Evolutionary conservation across 1,140 invertebrate genomes (phyloP).

Genomic region (Eupristina koningsbergeri): DNA sequence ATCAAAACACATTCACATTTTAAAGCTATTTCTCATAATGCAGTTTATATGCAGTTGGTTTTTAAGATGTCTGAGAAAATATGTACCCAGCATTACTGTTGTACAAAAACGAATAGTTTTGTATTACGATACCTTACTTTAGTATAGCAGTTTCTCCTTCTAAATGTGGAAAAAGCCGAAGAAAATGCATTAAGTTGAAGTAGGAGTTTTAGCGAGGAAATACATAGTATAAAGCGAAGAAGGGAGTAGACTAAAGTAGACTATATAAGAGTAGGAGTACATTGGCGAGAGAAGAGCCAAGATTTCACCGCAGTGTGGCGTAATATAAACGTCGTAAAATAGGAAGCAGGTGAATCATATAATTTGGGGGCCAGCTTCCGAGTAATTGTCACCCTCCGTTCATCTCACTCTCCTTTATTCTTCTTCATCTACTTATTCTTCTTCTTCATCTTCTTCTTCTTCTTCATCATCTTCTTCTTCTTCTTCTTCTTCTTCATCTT

Average conservation of each 20-base stretch:
- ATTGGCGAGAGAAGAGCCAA: constrained; percentile 60
- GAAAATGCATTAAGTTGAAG: constrained; percentile 50
- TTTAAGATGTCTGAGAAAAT: neutral
- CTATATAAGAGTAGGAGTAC: constrained; percentile 46
- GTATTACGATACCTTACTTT: constrained; percentile 20
- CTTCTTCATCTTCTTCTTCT: constrained; percentile 43
- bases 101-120: constrained; percentile 12
- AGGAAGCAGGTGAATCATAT: constrained; percentile 74
- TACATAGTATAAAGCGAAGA: constrained; percentile 36
- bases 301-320: constrained; percentile 64
- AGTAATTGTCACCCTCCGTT: constrained; percentile 62
- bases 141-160: neutral
- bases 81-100: constrained; percentile 29
- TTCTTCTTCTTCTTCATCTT: constrained; percentile 44
- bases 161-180: constrained; percentile 42
- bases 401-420: constrained; percentile 43
- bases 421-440: constrained; percentile 22
- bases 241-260: constrained; percentile 5
- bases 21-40: constrained; percentile 27
- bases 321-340: constrained; percentile 75
- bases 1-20: neutral
- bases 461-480: no score
- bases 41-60: neutral
- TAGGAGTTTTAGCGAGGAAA: constrained; percentile 45
- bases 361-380: constrained; percentile 66